A percentile compares a stretch with the other conserved stretches of the same genome.
These are phyloP conservation scores for Columba livia DNA, from an alignment of 2,113 vertebrate species.

Conservation along the genomic window DNA sequence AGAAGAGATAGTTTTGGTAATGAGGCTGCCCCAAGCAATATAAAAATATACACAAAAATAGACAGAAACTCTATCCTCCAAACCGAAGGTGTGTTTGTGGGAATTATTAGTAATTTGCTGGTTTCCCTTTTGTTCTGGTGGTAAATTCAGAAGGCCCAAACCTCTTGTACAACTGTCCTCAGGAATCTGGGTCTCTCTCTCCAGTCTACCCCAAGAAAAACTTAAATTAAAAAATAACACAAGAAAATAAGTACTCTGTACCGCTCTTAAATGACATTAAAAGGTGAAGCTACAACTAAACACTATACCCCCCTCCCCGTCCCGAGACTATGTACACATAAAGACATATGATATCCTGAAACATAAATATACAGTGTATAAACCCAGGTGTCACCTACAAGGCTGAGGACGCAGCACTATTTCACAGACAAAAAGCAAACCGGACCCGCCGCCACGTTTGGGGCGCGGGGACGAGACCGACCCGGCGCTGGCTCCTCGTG, in stretches of 20 bases:
- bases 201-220: not conserved
- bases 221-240: conserved; percentile 4
- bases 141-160: not conserved
- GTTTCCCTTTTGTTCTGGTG: not conserved
- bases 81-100: not conserved
- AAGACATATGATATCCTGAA: conserved; percentile 9
- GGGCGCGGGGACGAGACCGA: rapidly evolving
- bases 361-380: conserved; percentile 68
- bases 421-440: conserved; percentile 51
- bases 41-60: conserved; percentile 69
- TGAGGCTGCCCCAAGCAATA: conserved; percentile 20
- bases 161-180: not conserved
- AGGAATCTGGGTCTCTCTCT: not conserved
- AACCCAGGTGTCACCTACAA: conserved; percentile 12
- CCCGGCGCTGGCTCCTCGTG: rapidly evolving
- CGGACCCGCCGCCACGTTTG: not conserved
- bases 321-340: conserved; percentile 10
- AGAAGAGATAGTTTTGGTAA: conserved; percentile 13
- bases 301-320: not conserved
- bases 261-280: not conserved
- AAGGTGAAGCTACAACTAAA: not conserved
- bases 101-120: not conserved
- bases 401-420: conserved; percentile 3
- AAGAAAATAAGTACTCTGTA: not conserved
- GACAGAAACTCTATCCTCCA: conserved; percentile 15